phyloP scores from a whole-genome alignment of 2,797 vertebrate species.

The Apogon talboti region DNA sequence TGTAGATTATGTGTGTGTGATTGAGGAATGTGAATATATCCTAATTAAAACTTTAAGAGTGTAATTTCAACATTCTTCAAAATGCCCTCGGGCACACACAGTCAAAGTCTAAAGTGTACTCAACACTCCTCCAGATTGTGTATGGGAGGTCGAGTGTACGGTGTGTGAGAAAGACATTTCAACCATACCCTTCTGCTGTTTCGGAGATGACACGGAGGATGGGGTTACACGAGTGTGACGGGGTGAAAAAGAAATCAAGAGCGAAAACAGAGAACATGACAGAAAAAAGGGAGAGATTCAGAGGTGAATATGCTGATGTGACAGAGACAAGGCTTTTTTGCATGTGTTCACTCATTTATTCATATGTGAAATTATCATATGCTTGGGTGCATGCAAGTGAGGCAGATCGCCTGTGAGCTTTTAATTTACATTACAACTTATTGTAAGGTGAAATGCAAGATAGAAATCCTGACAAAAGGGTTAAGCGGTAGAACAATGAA shows the following conservation, averaged over 20 bases:
- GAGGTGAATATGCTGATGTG: neutral
- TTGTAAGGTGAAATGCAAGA: neutral
- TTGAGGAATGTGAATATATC: slow-evolving; percentile 20
- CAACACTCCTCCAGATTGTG: slow-evolving; percentile 20
- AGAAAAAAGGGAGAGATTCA: neutral
- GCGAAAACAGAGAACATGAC: neutral
- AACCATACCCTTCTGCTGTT: slow-evolving; percentile 28
- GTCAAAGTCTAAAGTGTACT: slow-evolving; percentile 37
- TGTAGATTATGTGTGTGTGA: slow-evolving; percentile 15
- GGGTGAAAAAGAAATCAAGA: neutral
- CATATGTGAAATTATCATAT: neutral
- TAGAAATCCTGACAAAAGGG: neutral
- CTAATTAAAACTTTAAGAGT: slow-evolving; percentile 60
- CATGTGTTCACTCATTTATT: slow-evolving; percentile 21
- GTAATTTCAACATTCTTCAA: slow-evolving; percentile 46
- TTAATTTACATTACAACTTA: neutral
- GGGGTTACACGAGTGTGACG: neutral
- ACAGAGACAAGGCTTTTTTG: neutral
- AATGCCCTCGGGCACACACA: slow-evolving; percentile 40
- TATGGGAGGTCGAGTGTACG: slow-evolving; percentile 10
- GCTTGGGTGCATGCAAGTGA: neutral
- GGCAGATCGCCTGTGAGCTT: slow-evolving; percentile 10
- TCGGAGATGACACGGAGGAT: slow-evolving; percentile 19
- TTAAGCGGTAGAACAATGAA: neutral
- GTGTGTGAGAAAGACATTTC: neutral